Evolutionary conservation across 2,113 vertebrate genomes (phyloP).

Genomic region (Planiliza haematocheilus): DNA sequence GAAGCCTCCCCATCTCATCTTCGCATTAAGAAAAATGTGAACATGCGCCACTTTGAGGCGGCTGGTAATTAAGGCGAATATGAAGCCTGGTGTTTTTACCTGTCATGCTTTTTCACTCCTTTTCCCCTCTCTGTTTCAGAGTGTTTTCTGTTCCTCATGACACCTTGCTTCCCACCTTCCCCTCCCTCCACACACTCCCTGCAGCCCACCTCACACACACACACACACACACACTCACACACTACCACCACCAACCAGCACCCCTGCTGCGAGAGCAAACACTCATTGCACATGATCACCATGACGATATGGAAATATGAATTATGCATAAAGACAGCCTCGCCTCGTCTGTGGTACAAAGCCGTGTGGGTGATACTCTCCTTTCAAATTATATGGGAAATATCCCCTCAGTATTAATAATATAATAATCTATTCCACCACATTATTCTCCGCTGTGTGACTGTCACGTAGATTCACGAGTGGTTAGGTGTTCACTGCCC

Average conservation of each 20-base stretch:
- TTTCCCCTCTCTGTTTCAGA: slow-evolving; percentile 18
- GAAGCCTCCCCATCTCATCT: slow-evolving; percentile 30
- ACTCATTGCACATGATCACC: slow-evolving; percentile 79
- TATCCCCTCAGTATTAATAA: slow-evolving; percentile 77
- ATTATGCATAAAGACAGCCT: slow-evolving; percentile 78
- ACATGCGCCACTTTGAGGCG: slow-evolving; percentile 36
- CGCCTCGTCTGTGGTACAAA: slow-evolving; percentile 74
- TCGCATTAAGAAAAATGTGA: slow-evolving; percentile 46
- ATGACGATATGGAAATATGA: slow-evolving; percentile 82
- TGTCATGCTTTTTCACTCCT: slow-evolving; percentile 33
- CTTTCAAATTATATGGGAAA: slow-evolving; percentile 71
- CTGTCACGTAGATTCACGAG: slow-evolving; percentile 38
- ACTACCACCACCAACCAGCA: slow-evolving; percentile 48
- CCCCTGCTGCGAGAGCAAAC: slow-evolving; percentile 79
- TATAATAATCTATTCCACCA: slow-evolving; percentile 67
- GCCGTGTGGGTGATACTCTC: slow-evolving; percentile 73
- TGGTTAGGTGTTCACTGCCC: slow-evolving; percentile 32
- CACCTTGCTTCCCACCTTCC: slow-evolving; percentile 42
- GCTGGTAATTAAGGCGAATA: slow-evolving; percentile 53
- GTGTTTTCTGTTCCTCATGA: slow-evolving; percentile 59
- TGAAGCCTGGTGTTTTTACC: slow-evolving; percentile 38
- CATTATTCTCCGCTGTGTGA: slow-evolving; percentile 47
- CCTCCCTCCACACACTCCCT: slow-evolving; percentile 16
- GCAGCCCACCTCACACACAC: slow-evolving; percentile 13
- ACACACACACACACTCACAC: slow-evolving; percentile 32